Conservation (phyloP, 2,888 invertebrate species). For the Punctoribates punctum region DNA sequence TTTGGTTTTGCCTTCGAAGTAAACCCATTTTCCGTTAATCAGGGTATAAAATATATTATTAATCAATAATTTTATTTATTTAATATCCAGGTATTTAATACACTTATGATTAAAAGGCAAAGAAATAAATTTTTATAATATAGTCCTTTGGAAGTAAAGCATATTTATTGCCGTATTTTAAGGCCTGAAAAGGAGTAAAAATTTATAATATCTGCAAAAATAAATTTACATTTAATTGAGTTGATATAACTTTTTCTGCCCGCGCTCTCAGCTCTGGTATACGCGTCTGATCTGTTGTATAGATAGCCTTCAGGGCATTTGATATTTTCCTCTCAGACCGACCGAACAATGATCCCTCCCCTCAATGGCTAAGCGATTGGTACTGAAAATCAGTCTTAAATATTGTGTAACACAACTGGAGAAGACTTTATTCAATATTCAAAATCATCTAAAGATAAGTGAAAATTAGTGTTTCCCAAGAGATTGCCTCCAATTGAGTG, state of each 20-base stretch:
- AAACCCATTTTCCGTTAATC: too few species aligned
- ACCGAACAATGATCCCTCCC: constrained; percentile 24
- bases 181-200: background rate
- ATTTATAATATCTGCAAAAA: background rate
- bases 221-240: constrained; percentile 22
- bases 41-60: background rate
- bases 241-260: constrained; percentile 20
- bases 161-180: background rate
- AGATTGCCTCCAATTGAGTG: too few species aligned
- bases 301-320: constrained; percentile 25
- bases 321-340: constrained; percentile 6
- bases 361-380: background rate
- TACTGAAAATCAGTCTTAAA: background rate
- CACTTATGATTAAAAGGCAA: background rate
- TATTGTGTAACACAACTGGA: background rate
- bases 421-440: background rate
- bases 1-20: too few species aligned
- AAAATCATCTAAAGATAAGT: background rate
- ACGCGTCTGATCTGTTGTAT: background rate
- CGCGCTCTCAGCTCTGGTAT: background rate
- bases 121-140: too few species aligned
- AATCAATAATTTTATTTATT: background rate
- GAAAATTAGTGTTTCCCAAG: background rate
- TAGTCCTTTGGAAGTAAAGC: too few species aligned
- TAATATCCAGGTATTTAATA: background rate